Conservation (phyloP, 2,888 invertebrate species). For the Aporophyla nigra region DNA sequence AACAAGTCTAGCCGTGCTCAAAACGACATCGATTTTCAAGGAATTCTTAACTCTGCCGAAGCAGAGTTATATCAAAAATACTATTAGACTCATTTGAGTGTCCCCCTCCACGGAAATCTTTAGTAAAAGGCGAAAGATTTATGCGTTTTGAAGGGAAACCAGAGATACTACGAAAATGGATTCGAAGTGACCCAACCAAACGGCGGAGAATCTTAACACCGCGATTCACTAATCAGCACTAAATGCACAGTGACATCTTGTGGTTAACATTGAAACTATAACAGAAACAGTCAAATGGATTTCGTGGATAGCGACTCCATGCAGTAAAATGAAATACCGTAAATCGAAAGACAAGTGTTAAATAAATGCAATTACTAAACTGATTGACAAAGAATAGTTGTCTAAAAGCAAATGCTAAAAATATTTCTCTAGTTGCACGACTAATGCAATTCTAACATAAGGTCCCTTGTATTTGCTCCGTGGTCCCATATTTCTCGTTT, state of each 20-base stretch:
- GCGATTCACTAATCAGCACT: constrained; percentile 49
- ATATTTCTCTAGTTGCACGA: neutral
- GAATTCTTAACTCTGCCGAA: constrained; percentile 42
- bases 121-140: constrained; percentile 95
- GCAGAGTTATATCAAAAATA: constrained; percentile 27
- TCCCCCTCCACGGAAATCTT: constrained; percentile 94
- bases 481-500: too few relatives aligned
- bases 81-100: constrained; percentile 92
- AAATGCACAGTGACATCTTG: constrained; percentile 54
- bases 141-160: constrained; percentile 93
- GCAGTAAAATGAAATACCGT: neutral
- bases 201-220: constrained; percentile 52
- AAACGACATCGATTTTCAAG: neutral
- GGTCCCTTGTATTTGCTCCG: too few relatives aligned
- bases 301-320: too few relatives aligned
- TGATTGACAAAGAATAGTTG: neutral
- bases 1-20: too few relatives aligned
- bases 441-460: neutral
- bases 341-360: neutral
- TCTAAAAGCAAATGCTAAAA: neutral
- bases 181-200: constrained; percentile 48
- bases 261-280: constrained; percentile 18
- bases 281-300: neutral
- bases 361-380: neutral
- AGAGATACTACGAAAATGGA: constrained; percentile 77